These are phyloP conservation scores for Plemyria rubiginata DNA, from an alignment of 2,888 invertebrate genomes.

Conservation along the genomic window DNA sequence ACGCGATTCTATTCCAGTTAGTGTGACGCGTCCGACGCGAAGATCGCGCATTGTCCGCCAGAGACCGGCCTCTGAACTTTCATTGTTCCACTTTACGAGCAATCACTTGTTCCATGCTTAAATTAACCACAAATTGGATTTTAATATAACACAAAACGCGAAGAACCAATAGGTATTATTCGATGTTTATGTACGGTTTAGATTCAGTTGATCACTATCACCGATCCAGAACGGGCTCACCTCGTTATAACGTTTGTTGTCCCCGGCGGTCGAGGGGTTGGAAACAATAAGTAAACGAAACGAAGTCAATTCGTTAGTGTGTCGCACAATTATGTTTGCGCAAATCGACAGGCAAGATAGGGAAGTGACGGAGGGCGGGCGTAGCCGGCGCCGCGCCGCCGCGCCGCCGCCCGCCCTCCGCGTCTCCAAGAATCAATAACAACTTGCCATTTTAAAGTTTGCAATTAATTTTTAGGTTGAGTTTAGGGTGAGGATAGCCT, in stretches of 20 bases:
- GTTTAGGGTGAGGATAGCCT: background rate
- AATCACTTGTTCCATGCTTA: slow-evolving; percentile 49
- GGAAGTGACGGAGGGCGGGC: slow-evolving; percentile 47
- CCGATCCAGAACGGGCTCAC: slow-evolving; percentile 35
- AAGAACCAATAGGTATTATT: slow-evolving; percentile 14
- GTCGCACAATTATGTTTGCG: slow-evolving; percentile 63
- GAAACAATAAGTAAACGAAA: slow-evolving; percentile 73
- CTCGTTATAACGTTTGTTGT: slow-evolving; percentile 56
- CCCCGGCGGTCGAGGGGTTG: slow-evolving; percentile 46
- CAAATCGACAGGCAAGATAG: slow-evolving; percentile 50
- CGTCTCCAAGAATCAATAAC: slow-evolving; percentile 34
- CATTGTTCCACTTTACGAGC: slow-evolving; percentile 67
- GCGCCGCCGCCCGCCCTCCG: slow-evolving; percentile 42
- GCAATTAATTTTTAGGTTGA: background rate
- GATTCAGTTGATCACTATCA: slow-evolving; percentile 18
- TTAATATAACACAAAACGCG: slow-evolving; percentile 17
- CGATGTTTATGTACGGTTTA: slow-evolving; percentile 20
- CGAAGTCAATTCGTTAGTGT: slow-evolving; percentile 73
- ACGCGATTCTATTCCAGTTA: slow-evolving; percentile 79
- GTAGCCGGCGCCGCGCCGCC: slow-evolving; percentile 48
- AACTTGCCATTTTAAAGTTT: slow-evolving; percentile 11
- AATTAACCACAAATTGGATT: slow-evolving; percentile 33
- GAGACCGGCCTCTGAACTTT: slow-evolving; percentile 64
- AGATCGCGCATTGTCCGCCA: slow-evolving; percentile 74
- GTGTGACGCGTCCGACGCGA: slow-evolving; percentile 73